These are phyloP conservation scores for Homarus americanus DNA, from an alignment of 1,140 invertebrate species.

Conservation along the genomic window DNA sequence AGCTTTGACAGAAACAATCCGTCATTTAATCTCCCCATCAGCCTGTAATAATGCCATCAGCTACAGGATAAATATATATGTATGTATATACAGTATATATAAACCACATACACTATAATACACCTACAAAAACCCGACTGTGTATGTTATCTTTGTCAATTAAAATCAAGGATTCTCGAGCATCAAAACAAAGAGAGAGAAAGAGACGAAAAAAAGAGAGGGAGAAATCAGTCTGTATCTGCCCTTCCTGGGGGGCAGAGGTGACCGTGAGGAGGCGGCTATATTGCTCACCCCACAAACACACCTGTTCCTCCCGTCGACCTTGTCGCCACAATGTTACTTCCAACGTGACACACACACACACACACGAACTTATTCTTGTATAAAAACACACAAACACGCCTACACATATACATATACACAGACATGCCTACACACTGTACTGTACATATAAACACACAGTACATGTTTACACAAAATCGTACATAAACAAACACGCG, in stretches of 20 bases:
- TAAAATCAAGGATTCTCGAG: neutral
- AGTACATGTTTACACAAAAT: no score
- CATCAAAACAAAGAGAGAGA: neutral
- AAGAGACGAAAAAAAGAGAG: neutral
- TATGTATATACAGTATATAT: no score
- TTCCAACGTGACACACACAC: neutral
- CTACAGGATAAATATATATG: neutral
- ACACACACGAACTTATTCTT: no score
- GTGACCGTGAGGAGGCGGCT: neutral
- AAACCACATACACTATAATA: neutral
- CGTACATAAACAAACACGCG: neutral
- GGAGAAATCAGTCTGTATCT: constrained; percentile 2
- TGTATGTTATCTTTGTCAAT: neutral
- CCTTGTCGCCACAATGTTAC: constrained; percentile 2
- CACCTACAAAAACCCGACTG: neutral
- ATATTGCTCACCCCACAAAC: neutral
- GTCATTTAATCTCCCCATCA: neutral
- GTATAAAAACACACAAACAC: no score
- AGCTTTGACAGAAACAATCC: constrained; percentile 9
- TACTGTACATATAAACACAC: no score
- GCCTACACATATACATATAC: no score
- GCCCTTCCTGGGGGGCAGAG: neutral
- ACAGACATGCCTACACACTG: no score
- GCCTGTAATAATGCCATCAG: neutral
- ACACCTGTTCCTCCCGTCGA: constrained; percentile 9